Evolutionary conservation across 2,888 invertebrate genomes (phyloP).

Genomic region (Neoitamus cyanurus): DNA sequence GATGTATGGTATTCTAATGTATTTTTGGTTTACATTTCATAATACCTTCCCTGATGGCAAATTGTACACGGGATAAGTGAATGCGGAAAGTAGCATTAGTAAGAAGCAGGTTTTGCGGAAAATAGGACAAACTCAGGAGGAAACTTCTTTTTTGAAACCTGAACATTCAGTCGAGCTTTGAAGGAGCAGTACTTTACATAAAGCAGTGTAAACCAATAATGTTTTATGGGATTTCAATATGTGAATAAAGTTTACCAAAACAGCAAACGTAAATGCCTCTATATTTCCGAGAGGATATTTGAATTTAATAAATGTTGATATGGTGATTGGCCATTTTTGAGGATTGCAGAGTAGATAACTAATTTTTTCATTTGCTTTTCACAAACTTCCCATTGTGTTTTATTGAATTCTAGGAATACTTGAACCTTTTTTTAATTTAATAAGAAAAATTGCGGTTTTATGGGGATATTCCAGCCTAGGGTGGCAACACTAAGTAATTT

Average conservation of each 20-base stretch:
- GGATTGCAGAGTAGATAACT: background rate
- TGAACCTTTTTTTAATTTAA: too few relatives aligned
- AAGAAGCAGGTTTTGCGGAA: background rate
- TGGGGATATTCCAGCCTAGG: too few relatives aligned
- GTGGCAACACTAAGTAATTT: too few relatives aligned
- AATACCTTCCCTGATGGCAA: background rate
- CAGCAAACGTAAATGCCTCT: background rate
- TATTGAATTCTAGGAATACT: background rate
- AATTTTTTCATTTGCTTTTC: background rate
- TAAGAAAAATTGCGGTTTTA: too few relatives aligned
- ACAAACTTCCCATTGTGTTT: background rate
- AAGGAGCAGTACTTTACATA: background rate
- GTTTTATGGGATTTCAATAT: background rate
- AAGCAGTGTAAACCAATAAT: background rate
- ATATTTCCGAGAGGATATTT: background rate
- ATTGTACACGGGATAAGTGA: background rate
- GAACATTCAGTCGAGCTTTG: background rate
- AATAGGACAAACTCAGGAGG: background rate
- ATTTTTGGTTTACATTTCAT: background rate
- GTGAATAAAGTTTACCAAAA: background rate
- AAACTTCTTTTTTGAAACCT: background rate
- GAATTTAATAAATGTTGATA: background rate
- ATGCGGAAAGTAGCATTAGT: background rate
- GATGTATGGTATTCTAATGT: background rate
- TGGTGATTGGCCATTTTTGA: background rate